phyloP scores from a whole-genome alignment of 1,140 invertebrate species.

The Eumaeus atala region DNA sequence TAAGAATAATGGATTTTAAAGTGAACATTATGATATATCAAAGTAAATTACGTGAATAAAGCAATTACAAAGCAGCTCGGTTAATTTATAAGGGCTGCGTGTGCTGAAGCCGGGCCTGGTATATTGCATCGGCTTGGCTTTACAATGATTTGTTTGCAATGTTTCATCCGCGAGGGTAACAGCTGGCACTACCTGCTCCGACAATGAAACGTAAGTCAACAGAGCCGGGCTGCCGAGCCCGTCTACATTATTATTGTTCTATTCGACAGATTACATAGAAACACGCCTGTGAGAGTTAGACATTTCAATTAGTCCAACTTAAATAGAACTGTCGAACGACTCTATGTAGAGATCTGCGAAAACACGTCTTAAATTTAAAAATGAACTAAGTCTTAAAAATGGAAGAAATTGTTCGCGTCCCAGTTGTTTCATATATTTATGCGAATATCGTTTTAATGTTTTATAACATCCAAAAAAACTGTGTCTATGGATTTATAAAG shows the following conservation, averaged over 20 bases:
- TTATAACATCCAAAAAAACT: too few relatives aligned
- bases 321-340: neutral
- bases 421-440: too few relatives aligned
- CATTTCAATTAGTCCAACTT: constrained; percentile 3
- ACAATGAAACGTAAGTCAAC: constrained; percentile 58
- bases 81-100: constrained; percentile 15
- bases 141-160: constrained; percentile 50
- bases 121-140: constrained; percentile 36
- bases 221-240: constrained; percentile 31
- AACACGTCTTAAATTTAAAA: too few relatives aligned
- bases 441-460: too few relatives aligned
- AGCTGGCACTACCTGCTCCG: constrained; percentile 63
- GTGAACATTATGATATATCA: too few relatives aligned
- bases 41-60: neutral
- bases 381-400: too few relatives aligned
- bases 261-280: constrained; percentile 4
- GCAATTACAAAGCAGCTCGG: constrained; percentile 7
- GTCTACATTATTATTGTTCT: constrained; percentile 49
- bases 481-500: too few relatives aligned
- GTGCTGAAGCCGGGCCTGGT: constrained; percentile 37
- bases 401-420: too few relatives aligned
- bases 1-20: constrained; percentile 3
- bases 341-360: neutral
- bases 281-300: neutral
- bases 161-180: constrained; percentile 49